phyloP scores from a whole-genome alignment of 1,140 invertebrate genomes.

The Drosophila murphyi region DNA sequence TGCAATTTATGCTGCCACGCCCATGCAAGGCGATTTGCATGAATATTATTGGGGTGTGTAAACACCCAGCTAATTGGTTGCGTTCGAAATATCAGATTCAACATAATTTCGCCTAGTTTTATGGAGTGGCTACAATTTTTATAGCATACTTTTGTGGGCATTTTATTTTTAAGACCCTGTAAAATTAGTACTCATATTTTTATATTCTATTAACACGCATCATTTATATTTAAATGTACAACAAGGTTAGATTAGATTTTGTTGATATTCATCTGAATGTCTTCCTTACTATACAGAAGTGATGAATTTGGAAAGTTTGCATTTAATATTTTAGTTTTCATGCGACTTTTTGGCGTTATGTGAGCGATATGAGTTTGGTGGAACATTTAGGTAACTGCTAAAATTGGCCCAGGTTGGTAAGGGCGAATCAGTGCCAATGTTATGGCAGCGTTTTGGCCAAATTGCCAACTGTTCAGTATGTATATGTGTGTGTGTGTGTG shows the following conservation, averaged over 20 bases:
- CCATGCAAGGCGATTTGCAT: conserved; percentile 65
- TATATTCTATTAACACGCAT: too few relatives aligned
- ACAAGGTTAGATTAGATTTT: too few relatives aligned
- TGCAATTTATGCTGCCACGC: conserved; percentile 21
- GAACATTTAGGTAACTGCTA: conserved; percentile 17
- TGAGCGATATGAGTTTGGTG: background rate
- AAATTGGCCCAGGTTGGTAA: conserved; percentile 25
- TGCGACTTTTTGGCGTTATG: background rate
- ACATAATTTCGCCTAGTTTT: background rate
- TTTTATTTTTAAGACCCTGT: too few relatives aligned
- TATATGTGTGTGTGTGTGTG: conserved; percentile 10
- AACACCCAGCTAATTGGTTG: conserved; percentile 39
- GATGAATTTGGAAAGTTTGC: background rate
- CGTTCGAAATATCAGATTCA: conserved; percentile 22
- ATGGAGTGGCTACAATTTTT: background rate
- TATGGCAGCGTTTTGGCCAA: conserved; percentile 51
- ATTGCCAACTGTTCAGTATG: conserved; percentile 40
- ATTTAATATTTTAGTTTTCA: background rate
- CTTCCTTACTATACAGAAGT: too few relatives aligned
- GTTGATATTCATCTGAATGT: too few relatives aligned
- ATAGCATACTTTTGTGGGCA: conserved; percentile 8
- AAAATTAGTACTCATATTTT: background rate
- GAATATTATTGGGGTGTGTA: conserved; percentile 62
- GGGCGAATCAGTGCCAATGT: conserved; percentile 33
- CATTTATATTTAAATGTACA: too few relatives aligned